These are phyloP conservation scores for Forbesichthys agassizii DNA, from an alignment of 2,113 vertebrate genomes.

Conservation along the genomic window DNA sequence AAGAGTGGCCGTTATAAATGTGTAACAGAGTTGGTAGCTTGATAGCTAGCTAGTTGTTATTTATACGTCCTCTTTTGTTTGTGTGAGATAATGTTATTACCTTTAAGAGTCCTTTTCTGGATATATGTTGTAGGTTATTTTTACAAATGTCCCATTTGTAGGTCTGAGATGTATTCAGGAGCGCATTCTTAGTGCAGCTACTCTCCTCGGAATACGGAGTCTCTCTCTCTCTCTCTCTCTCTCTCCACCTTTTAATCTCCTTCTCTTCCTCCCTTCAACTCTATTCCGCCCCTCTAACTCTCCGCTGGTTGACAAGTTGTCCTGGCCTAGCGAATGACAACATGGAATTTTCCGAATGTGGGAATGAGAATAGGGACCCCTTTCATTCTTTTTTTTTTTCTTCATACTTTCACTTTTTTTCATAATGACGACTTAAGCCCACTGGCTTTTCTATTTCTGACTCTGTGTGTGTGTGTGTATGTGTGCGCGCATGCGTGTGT, in stretches of 20 bases:
- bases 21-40: too few species aligned
- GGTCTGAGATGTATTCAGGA: too few species aligned
- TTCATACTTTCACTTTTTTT: constrained; percentile 67
- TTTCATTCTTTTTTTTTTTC: constrained; percentile 58
- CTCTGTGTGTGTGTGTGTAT: constrained; percentile 28
- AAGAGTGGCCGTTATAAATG: too few species aligned
- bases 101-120: too few species aligned
- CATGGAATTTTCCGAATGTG: constrained; percentile 77
- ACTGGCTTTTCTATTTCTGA: constrained; percentile 73
- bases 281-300: constrained; percentile 17
- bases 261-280: constrained; percentile 9
- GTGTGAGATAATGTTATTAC: too few species aligned
- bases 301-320: constrained; percentile 54
- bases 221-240: constrained; percentile 14
- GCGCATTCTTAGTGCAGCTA: neutral
- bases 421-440: constrained; percentile 70
- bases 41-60: too few species aligned
- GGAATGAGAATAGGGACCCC: constrained; percentile 69
- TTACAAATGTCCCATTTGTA: too few species aligned
- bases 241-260: neutral
- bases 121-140: too few species aligned
- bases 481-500: constrained; percentile 13
- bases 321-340: constrained; percentile 70
- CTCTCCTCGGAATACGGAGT: neutral
- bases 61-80: neutral